Percentiles rank a stretch among this genome's conserved stretches.
Evolutionary conservation across 2,888 invertebrate genomes (phyloP).

Genomic region (Drosophila ustulata): DNA sequence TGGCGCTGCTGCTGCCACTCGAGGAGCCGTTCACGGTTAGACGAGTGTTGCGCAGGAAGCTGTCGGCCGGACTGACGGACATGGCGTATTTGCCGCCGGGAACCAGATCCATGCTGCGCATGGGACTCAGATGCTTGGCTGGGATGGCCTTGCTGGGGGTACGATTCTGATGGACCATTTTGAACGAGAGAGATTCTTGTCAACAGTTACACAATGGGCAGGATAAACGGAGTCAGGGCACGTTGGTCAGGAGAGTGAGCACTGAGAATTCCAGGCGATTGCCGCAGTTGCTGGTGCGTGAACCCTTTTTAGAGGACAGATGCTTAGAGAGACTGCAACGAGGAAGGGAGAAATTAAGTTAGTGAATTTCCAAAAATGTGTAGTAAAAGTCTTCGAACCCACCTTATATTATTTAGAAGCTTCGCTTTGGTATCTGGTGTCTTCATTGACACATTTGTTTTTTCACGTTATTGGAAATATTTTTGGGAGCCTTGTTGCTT

Average conservation of each 20-base stretch:
- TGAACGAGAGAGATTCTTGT: conserved; percentile 38
- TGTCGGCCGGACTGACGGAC: conserved; percentile 68
- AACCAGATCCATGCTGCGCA: conserved; percentile 62
- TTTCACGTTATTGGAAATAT: conserved; percentile 39
- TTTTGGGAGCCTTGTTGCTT: conserved; percentile 6
- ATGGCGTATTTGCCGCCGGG: conserved; percentile 60
- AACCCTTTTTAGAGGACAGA: conserved; percentile 93
- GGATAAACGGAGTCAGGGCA: conserved; percentile 87
- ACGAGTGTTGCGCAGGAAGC: conserved; percentile 56
- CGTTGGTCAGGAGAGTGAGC: conserved; percentile 93
- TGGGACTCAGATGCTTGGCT: conserved; percentile 80
- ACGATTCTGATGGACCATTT: conserved; percentile 83
- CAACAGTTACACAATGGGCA: conserved; percentile 33
- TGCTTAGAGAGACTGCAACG: conserved; percentile 91
- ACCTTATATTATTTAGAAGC: conserved; percentile 84
- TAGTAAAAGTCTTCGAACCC: conserved; percentile 22
- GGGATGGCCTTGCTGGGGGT: conserved; percentile 73
- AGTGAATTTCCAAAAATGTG: not conserved
- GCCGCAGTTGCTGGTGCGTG: conserved; percentile 93
- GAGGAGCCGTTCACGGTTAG: conserved; percentile 36
- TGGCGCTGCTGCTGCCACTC: conserved; percentile 4
- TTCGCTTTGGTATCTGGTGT: conserved; percentile 84
- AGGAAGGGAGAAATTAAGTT: not conserved
- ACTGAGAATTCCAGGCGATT: conserved; percentile 94
- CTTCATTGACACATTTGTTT: conserved; percentile 83